Evolutionary conservation across 1,140 invertebrate species (phyloP), one percentile per base, ranked within the genome.

Genomic region (Apis florea): DNA sequence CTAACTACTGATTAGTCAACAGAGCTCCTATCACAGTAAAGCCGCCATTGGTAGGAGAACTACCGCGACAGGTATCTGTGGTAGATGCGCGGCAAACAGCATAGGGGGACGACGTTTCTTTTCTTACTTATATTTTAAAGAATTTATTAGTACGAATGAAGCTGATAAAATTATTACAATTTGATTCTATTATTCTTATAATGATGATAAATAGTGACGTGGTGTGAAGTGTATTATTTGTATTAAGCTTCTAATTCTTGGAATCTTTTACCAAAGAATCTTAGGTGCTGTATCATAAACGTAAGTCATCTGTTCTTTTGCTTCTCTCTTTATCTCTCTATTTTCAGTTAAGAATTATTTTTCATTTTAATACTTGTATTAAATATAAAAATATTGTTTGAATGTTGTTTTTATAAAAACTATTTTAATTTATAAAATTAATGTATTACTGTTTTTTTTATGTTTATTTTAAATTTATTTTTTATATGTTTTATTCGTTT

Each of bases 51-150:
- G 78, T 73, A 31, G 78, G 51, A 31, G 70, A 24, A 31, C 47
- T 66, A 66, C 61, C 69, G 78, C 78, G 70, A 74, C 59, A 73
- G 61, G 61, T 80, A 80, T 15, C 40, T 40, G 72, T 77, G 59
- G 61, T 74, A 89, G 86, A 89, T 79, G 88, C 88, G 88, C 88
- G 84, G 82, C 85, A 88, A 86, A 89, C 88, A 73, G 88, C 82
- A 73, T 72, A 68, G 79, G 59, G 84, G 15, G 79, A 79, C 6
- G 21, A 77, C 26, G 51, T 76, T 47, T 11, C 12, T 24, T 71
- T 21, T 6, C 9, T 51, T 53, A 51, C 17, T 63, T 26, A 53
- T 58, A n/a, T 24, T n/a, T 72, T 51, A n/a, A 56, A 17, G 49
- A 69, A 53, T 66, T 61, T 54, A 24, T 67, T 78, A 53, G 51